A percentile compares a stretch with the other conserved stretches of the same genome.
phyloP scores from a whole-genome alignment of 2,888 invertebrate species.

The Chrysolina haemoptera region DNA sequence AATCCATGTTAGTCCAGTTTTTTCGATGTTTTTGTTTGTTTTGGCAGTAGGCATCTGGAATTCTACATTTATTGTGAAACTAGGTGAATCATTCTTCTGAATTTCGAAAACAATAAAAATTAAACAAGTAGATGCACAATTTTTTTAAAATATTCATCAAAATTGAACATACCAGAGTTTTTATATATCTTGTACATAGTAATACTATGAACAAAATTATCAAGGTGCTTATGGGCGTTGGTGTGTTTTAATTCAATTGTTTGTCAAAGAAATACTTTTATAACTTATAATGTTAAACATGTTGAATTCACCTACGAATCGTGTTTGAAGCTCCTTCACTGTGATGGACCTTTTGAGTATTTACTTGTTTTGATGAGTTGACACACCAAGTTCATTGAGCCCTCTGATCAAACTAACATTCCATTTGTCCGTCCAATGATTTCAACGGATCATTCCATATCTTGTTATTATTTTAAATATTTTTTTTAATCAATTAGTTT shows the following conservation, averaged over 20 bases:
- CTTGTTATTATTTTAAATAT: constrained; percentile 11
- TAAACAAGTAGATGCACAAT: too few relatives aligned
- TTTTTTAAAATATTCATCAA: not conserved
- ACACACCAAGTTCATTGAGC: not conserved
- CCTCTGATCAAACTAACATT: constrained; percentile 8
- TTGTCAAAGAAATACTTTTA: not conserved
- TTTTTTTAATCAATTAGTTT: not conserved
- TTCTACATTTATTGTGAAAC: too few relatives aligned
- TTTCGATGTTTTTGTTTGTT: too few relatives aligned
- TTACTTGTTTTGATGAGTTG: too few relatives aligned
- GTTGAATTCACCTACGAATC: too few relatives aligned
- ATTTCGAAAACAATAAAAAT: too few relatives aligned
- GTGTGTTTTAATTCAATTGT: not conserved
- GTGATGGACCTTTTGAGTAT: too few relatives aligned
- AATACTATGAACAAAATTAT: not conserved
- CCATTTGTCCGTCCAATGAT: constrained; percentile 40
- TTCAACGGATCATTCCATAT: constrained; percentile 22
- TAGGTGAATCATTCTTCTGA: too few relatives aligned
- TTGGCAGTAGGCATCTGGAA: too few relatives aligned
- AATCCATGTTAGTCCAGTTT: too few relatives aligned
- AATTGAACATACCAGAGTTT: not conserved
- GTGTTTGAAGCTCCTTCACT: too few relatives aligned
- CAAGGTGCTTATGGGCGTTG: not conserved
- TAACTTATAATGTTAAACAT: not conserved
- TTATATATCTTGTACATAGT: not conserved